Base-by-base conservation (phyloP, 37 sponge, comb jelly and placozoan species). In the Cladorhizidae sp. region DNA sequence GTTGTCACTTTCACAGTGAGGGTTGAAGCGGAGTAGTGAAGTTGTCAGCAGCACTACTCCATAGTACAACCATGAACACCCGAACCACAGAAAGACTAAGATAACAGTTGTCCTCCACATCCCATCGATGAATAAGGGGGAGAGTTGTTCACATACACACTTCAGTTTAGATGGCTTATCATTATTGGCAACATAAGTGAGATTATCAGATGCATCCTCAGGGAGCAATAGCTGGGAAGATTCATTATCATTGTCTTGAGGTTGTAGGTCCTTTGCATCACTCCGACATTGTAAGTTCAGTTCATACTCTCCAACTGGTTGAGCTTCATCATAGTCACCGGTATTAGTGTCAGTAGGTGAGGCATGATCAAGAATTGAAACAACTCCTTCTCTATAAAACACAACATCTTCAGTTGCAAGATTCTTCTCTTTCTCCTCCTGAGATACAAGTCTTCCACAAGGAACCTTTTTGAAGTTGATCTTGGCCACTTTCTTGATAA, bases 11-110 rank as follows among this genome's bases (percentile, higher is more conserved):
- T 80, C 86, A 68, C 88, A 87, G 61, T 92, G 85, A 61, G 78
- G 65, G 59, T 92, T 79, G 76, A 83, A 45, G 43, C 80, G 77
- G 32, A 92, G 76, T 20, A 92, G 51, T 25, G 80, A 49, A 12
- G 93, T 87, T 1, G 93, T 92, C 8, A 92, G 57, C 6, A 92
- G 76, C 5, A 87, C 79, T 11, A 76, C 64, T 6, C 93, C 93
- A 76, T 87, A 92, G 74, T 92, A 92, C 31, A 79, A 33, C 71
- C 70, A 80, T 8, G 74, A 85, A 75, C 40, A 52, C 12, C 79
- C 70, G 63, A 92, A 74, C 89, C 89, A 89, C 25, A 89, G 67
- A 35, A 73, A 64, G 28, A 63, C 51, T 15, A 89, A 68, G 20
- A 83, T 64, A 2, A 83, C 5, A 25, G 84, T 89, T 56, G 84